Evolutionary conservation across 2,888 invertebrate species (phyloP), one percentile per base, ranked within the genome.

Genomic region (Eutolmus rufibarbis): DNA sequence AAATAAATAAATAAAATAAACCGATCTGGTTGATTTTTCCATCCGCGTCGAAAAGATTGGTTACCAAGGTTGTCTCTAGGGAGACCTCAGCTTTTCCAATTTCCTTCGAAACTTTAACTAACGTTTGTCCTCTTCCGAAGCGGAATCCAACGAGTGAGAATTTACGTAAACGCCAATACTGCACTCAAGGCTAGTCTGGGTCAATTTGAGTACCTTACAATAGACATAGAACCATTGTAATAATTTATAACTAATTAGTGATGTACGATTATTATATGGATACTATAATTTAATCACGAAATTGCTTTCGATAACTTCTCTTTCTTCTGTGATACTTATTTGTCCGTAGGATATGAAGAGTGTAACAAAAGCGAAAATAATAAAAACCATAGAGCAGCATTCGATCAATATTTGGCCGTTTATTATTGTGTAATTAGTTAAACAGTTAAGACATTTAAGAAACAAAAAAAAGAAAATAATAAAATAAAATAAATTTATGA

Each of bases 281-380:
- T 66, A 37, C n/a, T 66, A 23, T 66, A 84, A 66, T 84, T 66
- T 66, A 37, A 40, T 84, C 19, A 16, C 74, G 43, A 84, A 66
- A 66, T 66, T 66, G 23, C 74, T 84, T 84, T 40, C 74, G 84
- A 40, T 37, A 66, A 84, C 37, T 84, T 84, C 84, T 66, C 66
- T 66, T 84, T 84, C 81, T 84, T 74, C 84, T 84, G 84, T 84
- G 84, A 84, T 84, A 84, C 66, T 66, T 84, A 84, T 66, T 74
- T 84, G 74, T 84, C 84, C 57, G 31, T 84, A 84, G 84, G 37
- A 66, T 84, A 84, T 76, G 74, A 40, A 84, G 51, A 84, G 46
- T 66, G 37, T 84, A 74, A 74, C 37, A 51, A 84, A 74, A 37
- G n/a, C 14, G 9, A 84, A 66, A 84, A 37, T 8, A 37, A 40